Base-by-base conservation (phyloP, 2,888 invertebrate species). In the Portevinia maculata region DNA sequence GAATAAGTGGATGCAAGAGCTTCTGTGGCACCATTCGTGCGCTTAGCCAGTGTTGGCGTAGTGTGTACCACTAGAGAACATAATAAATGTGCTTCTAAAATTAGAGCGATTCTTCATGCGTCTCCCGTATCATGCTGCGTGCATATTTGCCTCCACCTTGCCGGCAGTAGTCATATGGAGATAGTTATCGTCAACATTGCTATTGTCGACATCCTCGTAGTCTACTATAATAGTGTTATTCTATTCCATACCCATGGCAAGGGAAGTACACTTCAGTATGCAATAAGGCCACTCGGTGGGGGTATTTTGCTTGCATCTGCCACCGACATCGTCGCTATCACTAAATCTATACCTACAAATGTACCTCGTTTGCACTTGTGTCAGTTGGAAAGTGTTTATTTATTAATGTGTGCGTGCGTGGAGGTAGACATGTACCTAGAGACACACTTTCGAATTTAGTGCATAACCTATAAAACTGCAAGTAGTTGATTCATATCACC, bases 21-120 rank as follows among this genome's bases (percentile, higher is more conserved):
- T 30, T 37, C 32, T 28, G 30, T 55, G 46, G 55, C 62, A 76
- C 65, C 75, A 34, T 3, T 30, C 7, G 41, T 48, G 59, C 24
- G 24, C 53, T 48, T 37, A 46, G 53, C 28, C 64, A 64, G 34
- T 64, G 52, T 34, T 59, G 28, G 52, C 6, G 11, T 30, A 46
- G 60, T 74, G 59, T 76, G 52, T 53, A 70, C 44, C 64, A 65
- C 64, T 71, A 41, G 70, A 57, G 64, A 76, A 70, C 64, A 81
- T 81, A 81, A 81, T 76, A 76, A 81, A 76, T 70, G 57, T 64
- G 64, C 39, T 48, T 46, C 76, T 70, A 76, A 81, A 81, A 81
- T 81, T 81, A 71, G 76, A 76, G 64, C 59, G 70, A 76, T 65
- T 69, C 65, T 64, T 53, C 64, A 52, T 76, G 64, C 81, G 59